These are phyloP conservation scores for Intellagama lesueurii DNA, from an alignment of 2,797 vertebrate genomes.

Conservation along the genomic window DNA sequence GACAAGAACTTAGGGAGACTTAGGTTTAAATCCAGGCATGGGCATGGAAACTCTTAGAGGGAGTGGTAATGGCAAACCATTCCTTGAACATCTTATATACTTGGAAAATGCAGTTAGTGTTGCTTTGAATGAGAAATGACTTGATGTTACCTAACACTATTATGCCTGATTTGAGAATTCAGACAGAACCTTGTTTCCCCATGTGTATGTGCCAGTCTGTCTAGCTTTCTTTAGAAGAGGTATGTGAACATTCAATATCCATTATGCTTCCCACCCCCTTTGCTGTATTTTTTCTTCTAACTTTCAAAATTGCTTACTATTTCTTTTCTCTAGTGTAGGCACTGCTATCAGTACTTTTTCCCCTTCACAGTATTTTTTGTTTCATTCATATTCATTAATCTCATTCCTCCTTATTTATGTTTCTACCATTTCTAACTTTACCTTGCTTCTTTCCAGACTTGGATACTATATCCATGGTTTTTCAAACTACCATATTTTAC, in stretches of 20 bases:
- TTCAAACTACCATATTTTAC: not conserved
- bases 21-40: too few relatives aligned
- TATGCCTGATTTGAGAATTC: not conserved
- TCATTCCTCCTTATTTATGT: not conserved
- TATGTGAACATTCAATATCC: not conserved
- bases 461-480: not conserved
- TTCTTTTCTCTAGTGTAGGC: not conserved
- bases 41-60: too few relatives aligned
- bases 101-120: too few relatives aligned
- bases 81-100: too few relatives aligned
- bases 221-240: not conserved
- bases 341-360: not conserved
- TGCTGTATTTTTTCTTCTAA: not conserved
- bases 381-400: not conserved
- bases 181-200: not conserved
- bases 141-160: too few relatives aligned
- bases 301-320: not conserved
- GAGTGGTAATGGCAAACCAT: too few relatives aligned
- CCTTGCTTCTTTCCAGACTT: not conserved
- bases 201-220: not conserved
- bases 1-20: too few relatives aligned
- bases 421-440: not conserved
- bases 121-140: too few relatives aligned
- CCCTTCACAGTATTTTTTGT: too few relatives aligned
- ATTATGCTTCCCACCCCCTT: not conserved